phyloP scores from a whole-genome alignment of 2,888 invertebrate species.

The Meiosimyza decipiens region DNA sequence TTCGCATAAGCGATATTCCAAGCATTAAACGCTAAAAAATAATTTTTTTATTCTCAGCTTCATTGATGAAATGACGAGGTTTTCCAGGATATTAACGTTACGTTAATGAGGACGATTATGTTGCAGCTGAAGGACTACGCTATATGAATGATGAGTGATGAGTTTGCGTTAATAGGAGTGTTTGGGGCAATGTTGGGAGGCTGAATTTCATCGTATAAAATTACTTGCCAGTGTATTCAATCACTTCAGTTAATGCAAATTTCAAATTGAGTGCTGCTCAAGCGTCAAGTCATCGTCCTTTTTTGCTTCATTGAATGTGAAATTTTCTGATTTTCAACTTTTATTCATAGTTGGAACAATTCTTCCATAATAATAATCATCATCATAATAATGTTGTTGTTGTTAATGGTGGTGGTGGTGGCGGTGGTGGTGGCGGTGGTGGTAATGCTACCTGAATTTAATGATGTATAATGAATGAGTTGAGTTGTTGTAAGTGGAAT shows the following conservation, averaged over 20 bases:
- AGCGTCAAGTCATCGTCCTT: conserved; percentile 24
- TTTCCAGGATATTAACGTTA: conserved; percentile 49
- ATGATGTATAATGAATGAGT: conserved; percentile 30
- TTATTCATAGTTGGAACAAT: conserved; percentile 5
- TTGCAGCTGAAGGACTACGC: conserved; percentile 20
- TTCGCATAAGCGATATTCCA: too few species aligned
- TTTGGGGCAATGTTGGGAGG: conserved; percentile 3
- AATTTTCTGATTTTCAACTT: conserved; percentile 23
- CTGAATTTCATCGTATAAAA: neutral
- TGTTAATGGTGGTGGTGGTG: conserved; percentile 10
- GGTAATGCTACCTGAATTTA: conserved; percentile 21
- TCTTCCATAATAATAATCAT: conserved; percentile 18
- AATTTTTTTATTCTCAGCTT: neutral
- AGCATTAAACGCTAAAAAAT: neutral
- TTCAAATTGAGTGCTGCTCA: conserved; percentile 45
- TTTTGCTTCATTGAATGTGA: conserved; percentile 35
- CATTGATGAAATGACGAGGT: conserved; percentile 41
- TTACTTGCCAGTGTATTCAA: conserved; percentile 8
- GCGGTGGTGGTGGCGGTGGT: conserved; percentile 4
- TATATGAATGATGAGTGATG: neutral
- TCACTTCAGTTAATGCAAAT: conserved; percentile 52
- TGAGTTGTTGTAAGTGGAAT: conserved; percentile 25
- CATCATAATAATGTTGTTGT: conserved; percentile 21
- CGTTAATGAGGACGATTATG: conserved; percentile 53
- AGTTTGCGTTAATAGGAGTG: neutral